A percentile compares a stretch with the other conserved stretches of the same genome.
Conservation (phyloP, 2,888 invertebrate genomes). For the Plusia festucae region DNA sequence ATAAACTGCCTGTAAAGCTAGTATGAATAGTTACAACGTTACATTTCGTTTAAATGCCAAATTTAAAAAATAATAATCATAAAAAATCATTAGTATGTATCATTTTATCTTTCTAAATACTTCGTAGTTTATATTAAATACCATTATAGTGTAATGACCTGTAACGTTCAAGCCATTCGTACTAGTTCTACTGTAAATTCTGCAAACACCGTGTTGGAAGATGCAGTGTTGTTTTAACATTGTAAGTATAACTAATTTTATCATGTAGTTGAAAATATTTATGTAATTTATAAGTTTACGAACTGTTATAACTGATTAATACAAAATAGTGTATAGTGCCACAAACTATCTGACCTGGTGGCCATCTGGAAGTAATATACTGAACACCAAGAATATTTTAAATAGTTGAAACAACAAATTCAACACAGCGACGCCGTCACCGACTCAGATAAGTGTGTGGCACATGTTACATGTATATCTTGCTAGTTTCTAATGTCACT, state of each 20-base stretch:
- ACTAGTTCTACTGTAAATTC: slow-evolving; percentile 10
- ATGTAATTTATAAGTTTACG: slow-evolving; percentile 79
- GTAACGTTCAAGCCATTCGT: slow-evolving; percentile 2
- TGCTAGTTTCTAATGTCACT: slow-evolving; percentile 17
- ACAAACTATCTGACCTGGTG: too few species aligned
- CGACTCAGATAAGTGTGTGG: too few species aligned
- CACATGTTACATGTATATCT: too few species aligned
- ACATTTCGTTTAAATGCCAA: background rate
- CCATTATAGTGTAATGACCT: background rate
- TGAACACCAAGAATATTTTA: too few species aligned
- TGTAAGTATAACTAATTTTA: slow-evolving; percentile 64
- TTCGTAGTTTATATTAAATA: background rate
- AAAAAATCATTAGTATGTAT: background rate
- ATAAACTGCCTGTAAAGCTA: slow-evolving; percentile 39
- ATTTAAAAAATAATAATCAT: too few species aligned
- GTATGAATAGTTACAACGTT: background rate
- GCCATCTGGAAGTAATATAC: too few species aligned
- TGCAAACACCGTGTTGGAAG: slow-evolving; percentile 34
- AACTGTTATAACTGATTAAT: slow-evolving; percentile 70
- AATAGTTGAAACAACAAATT: too few species aligned
- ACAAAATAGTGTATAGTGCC: slow-evolving; percentile 17
- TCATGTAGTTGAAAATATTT: slow-evolving; percentile 64
- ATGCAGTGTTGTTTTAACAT: slow-evolving; percentile 68
- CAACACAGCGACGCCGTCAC: too few species aligned
- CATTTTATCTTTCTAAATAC: background rate